phyloP scores from a whole-genome alignment of 2,797 vertebrate genomes.

The Poeciliopsis gracilis region DNA sequence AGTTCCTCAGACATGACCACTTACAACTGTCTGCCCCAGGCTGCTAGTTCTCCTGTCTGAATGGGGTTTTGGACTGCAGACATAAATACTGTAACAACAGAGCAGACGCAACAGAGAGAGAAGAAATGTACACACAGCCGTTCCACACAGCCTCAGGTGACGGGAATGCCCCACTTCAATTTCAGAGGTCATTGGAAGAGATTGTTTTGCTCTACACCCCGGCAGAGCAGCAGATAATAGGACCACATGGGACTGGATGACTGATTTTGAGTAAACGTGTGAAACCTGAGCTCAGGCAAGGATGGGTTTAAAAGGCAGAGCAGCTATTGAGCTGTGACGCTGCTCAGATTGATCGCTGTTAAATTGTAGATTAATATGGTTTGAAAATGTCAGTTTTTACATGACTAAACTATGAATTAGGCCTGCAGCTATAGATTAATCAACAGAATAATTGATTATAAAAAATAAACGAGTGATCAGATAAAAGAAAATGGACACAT shows the following conservation, averaged over 20 bases:
- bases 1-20: conserved; percentile 20
- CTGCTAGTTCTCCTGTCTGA: conserved; percentile 38
- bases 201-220: conserved; percentile 48
- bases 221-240: conserved; percentile 62
- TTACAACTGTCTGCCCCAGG: conserved; percentile 40
- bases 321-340: conserved; percentile 12
- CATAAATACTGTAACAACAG: conserved; percentile 44
- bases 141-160: conserved; percentile 60
- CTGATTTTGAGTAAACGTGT: conserved; percentile 40
- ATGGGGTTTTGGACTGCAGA: conserved; percentile 31
- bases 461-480: background rate
- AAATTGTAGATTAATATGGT: background rate
- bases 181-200: conserved; percentile 61
- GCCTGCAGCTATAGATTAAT: background rate
- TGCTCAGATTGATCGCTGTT: conserved; percentile 17
- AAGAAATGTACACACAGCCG: conserved; percentile 15
- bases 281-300: conserved; percentile 70
- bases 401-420: background rate
- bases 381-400: background rate
- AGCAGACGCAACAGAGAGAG: conserved; percentile 30
- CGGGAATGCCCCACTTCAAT: conserved; percentile 38
- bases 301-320: conserved; percentile 34
- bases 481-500: background rate
- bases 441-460: too few species aligned
- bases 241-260: conserved; percentile 70